phyloP scores from a whole-genome alignment of 2,888 invertebrate genomes.

The Leptopilina syphax region DNA sequence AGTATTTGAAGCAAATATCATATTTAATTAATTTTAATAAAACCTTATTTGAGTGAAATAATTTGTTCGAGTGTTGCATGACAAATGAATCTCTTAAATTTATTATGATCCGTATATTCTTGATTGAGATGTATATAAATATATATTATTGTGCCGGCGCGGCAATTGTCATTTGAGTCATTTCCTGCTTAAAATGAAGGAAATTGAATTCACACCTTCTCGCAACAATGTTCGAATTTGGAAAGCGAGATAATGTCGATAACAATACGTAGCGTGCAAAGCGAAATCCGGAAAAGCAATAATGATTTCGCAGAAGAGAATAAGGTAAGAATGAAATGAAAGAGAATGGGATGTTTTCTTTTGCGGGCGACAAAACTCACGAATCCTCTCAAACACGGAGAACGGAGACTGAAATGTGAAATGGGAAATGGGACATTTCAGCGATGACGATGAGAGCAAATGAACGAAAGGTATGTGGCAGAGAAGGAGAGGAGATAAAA shows the following conservation, averaged over 20 bases:
- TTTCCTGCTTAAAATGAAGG: too few relatives aligned
- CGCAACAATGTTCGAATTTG: slow-evolving; percentile 9
- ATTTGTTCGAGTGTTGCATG: too few relatives aligned
- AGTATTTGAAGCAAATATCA: too few relatives aligned
- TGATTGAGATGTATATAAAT: too few relatives aligned
- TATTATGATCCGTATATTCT: too few relatives aligned
- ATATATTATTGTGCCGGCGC: too few relatives aligned
- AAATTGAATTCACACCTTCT: slow-evolving; percentile 4
- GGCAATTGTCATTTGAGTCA: too few relatives aligned
- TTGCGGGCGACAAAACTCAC: slow-evolving; percentile 65
- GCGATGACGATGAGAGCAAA: background rate
- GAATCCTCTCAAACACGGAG: slow-evolving; percentile 59
- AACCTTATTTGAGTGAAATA: too few relatives aligned
- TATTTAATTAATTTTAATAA: too few relatives aligned
- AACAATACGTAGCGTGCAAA: slow-evolving; percentile 26
- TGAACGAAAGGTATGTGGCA: slow-evolving; percentile 23
- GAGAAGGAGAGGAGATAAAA: slow-evolving; percentile 34
- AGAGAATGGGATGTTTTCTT: slow-evolving; percentile 68
- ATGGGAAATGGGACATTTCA: slow-evolving; percentile 22
- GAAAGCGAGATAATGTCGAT: slow-evolving; percentile 36
- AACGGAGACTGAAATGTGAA: slow-evolving; percentile 42
- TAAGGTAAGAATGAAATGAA: slow-evolving; percentile 60
- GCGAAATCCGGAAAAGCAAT: slow-evolving; percentile 63
- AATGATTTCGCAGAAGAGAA: slow-evolving; percentile 55
- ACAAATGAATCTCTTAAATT: too few relatives aligned